Evolutionary conservation across 2,888 invertebrate species (phyloP), one percentile per base, ranked within the genome.

Genomic region (Apodemia mormo): DNA sequence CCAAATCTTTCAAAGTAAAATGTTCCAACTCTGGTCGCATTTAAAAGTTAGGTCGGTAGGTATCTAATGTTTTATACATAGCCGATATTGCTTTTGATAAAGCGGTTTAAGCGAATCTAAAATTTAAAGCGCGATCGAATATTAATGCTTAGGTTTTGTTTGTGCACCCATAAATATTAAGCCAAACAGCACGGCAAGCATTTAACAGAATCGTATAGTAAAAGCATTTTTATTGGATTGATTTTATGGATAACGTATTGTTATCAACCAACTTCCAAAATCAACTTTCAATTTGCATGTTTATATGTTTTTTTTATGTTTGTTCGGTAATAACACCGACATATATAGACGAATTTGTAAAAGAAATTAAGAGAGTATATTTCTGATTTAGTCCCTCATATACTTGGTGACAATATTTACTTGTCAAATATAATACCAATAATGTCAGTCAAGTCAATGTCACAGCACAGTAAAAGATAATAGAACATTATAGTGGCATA

Each of bases 41-140:
- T 90, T 89, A 83, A 87, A 91, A 90, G 84, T 88, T 90, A 85
- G 76, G 82, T 87, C 84, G 84, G 77, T 77, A 72, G 76, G 82
- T 82, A 84, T 83, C 88, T 90, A 81, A 91, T 92, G 92, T 92
- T 87, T 92, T 84, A 92, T 88, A 92, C 92, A 91, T 91, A 82
- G 86, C 82, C 80, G 92, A 91, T 92, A 92, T 92, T 88, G 90
- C 90, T 88, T 89, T 88, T 90, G 91, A 92, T 92, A 92, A 92
- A 91, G 89, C 89, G 88, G 88, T 91, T 91, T 89, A 81, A 81
- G 85, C 85, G 84, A 92, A 92, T 92, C 91, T 92, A 84, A 90
- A 92, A 88, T 92, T 90, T 90, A 92, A 92, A 92, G 85, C 83
- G 86, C 83, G 85, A 89, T 90, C 86, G 90, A 87, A 91, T 91